Evolutionary conservation across 2,113 vertebrate species (phyloP).

Genomic region (Notiomystis cincta): DNA sequence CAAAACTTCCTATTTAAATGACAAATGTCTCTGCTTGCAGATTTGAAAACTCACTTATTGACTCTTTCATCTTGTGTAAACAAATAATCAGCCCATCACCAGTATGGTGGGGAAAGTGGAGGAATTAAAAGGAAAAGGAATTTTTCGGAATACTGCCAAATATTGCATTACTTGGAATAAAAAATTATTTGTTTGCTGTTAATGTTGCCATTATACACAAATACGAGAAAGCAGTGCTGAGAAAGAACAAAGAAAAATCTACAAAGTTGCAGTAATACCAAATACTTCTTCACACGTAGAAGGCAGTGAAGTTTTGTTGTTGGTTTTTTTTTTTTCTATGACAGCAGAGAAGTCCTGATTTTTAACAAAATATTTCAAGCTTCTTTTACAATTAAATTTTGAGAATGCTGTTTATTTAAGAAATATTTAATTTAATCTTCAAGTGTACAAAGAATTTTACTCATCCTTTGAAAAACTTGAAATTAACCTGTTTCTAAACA

Average conservation of each 20-base stretch:
- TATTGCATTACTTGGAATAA: conserved; percentile 53
- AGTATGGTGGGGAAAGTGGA: not conserved
- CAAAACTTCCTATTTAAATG: conserved; percentile 70
- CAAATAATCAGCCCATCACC: conserved; percentile 57
- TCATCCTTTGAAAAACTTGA: not conserved
- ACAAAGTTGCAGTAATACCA: not conserved
- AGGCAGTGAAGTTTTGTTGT: not conserved
- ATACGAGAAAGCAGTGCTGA: not conserved
- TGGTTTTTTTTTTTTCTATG: not conserved
- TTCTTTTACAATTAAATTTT: not conserved
- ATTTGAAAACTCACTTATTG: conserved; percentile 60
- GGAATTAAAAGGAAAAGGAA: not conserved
- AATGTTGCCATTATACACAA: conserved; percentile 34
- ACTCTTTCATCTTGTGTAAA: conserved; percentile 67
- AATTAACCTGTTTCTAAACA: not conserved
- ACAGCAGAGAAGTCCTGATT: not conserved
- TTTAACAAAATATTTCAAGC: not conserved
- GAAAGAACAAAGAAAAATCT: conserved; percentile 43
- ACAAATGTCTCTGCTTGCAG: conserved; percentile 68
- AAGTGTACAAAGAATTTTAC: not conserved
- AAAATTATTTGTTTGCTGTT: conserved; percentile 26
- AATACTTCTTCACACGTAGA: not conserved
- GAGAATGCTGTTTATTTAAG: not conserved
- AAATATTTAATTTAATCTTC: not conserved
- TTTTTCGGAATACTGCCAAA: conserved; percentile 55